These are phyloP conservation scores for Hemibagrus guttatus DNA, from an alignment of 2,797 vertebrate species.

Conservation along the genomic window DNA sequence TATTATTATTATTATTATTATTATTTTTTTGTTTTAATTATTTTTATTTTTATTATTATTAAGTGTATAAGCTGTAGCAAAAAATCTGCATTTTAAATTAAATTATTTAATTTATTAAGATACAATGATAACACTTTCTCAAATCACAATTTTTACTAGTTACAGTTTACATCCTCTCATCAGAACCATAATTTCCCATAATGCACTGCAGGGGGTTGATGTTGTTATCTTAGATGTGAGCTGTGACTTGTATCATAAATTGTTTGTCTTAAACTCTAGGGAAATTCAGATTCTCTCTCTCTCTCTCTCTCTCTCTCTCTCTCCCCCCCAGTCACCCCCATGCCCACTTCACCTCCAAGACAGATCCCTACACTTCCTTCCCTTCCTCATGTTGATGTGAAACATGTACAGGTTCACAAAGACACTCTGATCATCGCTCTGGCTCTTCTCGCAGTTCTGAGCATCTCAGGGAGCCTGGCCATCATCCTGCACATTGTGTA, in stretches of 20 bases:
- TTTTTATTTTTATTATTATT: too few species aligned
- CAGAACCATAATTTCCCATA: neutral
- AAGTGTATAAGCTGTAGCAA: too few species aligned
- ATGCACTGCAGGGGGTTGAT: neutral
- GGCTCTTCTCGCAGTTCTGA: constrained; percentile 35
- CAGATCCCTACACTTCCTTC: constrained; percentile 35
- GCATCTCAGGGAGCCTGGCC: constrained; percentile 35
- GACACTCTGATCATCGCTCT: constrained; percentile 35
- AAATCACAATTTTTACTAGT: neutral
- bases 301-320: neutral
- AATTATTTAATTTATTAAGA: neutral
- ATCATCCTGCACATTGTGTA: constrained; percentile 36
- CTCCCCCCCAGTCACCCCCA: constrained; percentile 39
- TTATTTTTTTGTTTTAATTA: too few species aligned
- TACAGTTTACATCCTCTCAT: neutral
- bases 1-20: too few species aligned
- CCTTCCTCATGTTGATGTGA: constrained; percentile 10
- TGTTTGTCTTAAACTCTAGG: neutral
- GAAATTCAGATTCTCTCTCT: neutral
- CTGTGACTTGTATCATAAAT: too few species aligned
- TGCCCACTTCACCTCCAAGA: constrained; percentile 33
- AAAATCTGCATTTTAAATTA: neutral
- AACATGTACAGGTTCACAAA: neutral
- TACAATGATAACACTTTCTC: neutral
- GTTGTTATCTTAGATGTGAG: neutral